Base-by-base conservation (phyloP, 2,113 vertebrate species). In the Nibea albiflora region DNA sequence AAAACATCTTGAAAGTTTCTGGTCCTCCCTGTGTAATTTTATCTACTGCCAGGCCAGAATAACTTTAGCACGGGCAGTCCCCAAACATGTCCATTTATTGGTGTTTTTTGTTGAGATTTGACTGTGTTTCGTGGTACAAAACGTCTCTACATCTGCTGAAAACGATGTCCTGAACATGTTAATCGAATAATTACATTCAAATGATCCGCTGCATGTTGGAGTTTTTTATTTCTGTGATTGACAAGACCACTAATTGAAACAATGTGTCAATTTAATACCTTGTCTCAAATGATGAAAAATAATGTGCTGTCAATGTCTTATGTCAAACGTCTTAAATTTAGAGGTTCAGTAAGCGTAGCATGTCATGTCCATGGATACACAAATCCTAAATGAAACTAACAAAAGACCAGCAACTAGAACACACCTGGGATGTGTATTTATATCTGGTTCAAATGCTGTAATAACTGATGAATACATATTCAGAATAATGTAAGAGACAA, bases 1-100 rank as follows among this genome's bases (percentile, higher is more conserved):
- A 93, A 88, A 91, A 87, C 87, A 78, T 93, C 85, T 89, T 87
- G 80, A 90, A 80, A 81, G 73, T 90, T 92, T 88, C 63, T 78
- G 72, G 68, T 84, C 88, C 69, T 78, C 69, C 31, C 60, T 69
- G 69, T 75, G 85, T 73, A 84, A 92, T 81, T 77, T 66, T 52
- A 87, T 90, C 58, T 87, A 24, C 73, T 75, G 70, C 50, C 56
- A 68, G 39, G 65, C 31, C 12, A 76, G 76, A 76, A 83, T 64
- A 83, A 60, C 53, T 60, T 52, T 11, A 42, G 47, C 50, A 83
- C 77, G 53, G 80, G 60, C 11, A 26, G 17, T n/a, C 12, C 57
- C 73, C 60, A 71, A n/a, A 78, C 39, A 73, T 28, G 22, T 75
- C 56, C 65, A 66, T 24, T 26, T 79, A 8, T 73, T 50, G 4